Evolutionary conservation across 2,113 vertebrate genomes (phyloP).

Genomic region (Phaethon lepturus): DNA sequence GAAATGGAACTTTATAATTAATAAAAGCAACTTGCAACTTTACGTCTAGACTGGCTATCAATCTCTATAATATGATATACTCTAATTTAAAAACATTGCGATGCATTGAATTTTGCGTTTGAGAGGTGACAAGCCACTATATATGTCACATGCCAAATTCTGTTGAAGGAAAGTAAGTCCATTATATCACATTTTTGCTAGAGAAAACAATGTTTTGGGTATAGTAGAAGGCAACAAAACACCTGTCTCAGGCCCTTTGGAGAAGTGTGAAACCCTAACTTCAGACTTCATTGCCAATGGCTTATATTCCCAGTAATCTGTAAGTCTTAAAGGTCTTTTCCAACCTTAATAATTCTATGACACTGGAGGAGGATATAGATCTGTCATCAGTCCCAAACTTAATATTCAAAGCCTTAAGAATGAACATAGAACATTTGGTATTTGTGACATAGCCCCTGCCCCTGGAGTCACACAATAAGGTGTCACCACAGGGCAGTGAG

Average conservation of each 20-base stretch:
- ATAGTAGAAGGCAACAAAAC: not conserved
- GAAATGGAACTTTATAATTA: not conserved
- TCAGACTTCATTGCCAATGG: not conserved
- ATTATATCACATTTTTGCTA: not conserved
- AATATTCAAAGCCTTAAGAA: not conserved
- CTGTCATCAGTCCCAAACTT: not conserved
- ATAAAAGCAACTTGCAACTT: not conserved
- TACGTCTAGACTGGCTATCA: not conserved
- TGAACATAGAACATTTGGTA: not conserved
- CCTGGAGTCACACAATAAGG: fast-evolving
- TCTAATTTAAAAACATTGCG: not conserved
- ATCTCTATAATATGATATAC: not conserved
- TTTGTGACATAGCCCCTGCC: not conserved
- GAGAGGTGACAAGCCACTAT: not conserved
- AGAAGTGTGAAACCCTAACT: not conserved
- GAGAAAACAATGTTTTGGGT: not conserved
- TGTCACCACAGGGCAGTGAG: not conserved
- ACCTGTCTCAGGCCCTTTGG: not conserved
- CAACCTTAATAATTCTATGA: not conserved
- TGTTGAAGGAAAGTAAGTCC: not conserved
- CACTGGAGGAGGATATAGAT: not conserved
- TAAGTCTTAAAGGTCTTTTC: not conserved
- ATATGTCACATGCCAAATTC: not conserved
- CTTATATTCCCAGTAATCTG: not conserved
- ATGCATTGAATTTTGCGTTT: not conserved